Percentiles rank a stretch among this genome's conserved stretches.
Conservation (phyloP, 1,140 invertebrate species). For the Ceratina calcarata region DNA sequence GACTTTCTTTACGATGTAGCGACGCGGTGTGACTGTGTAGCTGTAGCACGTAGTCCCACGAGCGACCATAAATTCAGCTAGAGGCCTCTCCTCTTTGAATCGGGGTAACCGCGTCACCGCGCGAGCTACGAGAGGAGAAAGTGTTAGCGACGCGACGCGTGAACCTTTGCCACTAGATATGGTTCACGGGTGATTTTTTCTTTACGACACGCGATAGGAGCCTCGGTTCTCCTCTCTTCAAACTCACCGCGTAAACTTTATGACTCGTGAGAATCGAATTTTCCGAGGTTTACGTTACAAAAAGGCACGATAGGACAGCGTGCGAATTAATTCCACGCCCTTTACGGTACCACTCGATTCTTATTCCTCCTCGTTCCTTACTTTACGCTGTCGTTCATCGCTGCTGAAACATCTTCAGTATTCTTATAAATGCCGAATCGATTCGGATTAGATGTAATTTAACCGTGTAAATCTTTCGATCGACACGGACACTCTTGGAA, state of each 20-base stretch:
- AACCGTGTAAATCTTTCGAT: no score
- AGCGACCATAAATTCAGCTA: slow-evolving; percentile 26
- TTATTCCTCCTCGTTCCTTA: no score
- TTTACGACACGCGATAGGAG: slow-evolving; percentile 36
- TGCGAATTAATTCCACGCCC: no score
- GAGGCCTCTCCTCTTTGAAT: neutral
- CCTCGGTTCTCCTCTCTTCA: neutral
- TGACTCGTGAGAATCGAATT: slow-evolving; percentile 29
- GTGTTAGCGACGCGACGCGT: slow-evolving; percentile 17
- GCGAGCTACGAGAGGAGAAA: slow-evolving; percentile 21
- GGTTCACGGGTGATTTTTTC: slow-evolving; percentile 43
- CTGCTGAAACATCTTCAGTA: no score
- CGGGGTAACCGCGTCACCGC: neutral
- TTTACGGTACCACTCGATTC: no score
- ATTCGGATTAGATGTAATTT: no score
- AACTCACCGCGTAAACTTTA: slow-evolving; percentile 31
- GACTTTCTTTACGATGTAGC: neutral
- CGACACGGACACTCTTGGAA: no score
- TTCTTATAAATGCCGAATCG: no score
- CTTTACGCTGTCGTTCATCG: no score
- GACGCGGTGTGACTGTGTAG: neutral
- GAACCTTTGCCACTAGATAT: slow-evolving; percentile 19
- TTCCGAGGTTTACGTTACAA: neutral
- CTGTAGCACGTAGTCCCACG: neutral
- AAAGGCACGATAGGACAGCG: no score